phyloP scores from a whole-genome alignment of 2,888 invertebrate species.

The Synergus umbraculus region DNA sequence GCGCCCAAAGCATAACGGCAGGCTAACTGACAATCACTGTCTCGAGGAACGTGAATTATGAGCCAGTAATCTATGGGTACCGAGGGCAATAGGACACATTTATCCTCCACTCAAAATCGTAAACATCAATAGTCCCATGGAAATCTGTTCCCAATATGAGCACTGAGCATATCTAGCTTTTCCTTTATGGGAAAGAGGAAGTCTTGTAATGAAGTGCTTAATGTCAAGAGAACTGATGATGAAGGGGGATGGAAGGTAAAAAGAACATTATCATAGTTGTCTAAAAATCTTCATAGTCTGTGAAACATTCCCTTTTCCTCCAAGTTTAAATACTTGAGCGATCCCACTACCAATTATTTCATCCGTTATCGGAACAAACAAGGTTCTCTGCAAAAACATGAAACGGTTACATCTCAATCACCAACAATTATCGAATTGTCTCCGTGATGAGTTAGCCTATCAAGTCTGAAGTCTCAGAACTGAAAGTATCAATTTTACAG shows the following conservation, averaged over 20 bases:
- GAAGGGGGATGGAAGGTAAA: background rate
- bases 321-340: no score
- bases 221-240: background rate
- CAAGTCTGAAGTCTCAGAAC: background rate
- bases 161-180: conserved; percentile 17
- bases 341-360: no score
- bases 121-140: conserved; percentile 39
- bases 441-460: background rate
- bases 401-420: background rate
- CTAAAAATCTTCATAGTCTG: background rate
- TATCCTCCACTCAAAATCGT: conserved; percentile 48
- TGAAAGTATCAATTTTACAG: conserved; percentile 25
- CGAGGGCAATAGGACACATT: conserved; percentile 60
- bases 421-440: conserved; percentile 11
- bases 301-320: background rate
- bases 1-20: conserved; percentile 64
- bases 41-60: conserved; percentile 73
- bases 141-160: conserved; percentile 24
- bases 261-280: background rate
- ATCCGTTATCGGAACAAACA: background rate
- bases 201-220: background rate
- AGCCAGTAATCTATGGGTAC: conserved; percentile 72
- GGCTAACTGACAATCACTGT: conserved; percentile 76
- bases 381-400: background rate
- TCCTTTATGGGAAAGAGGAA: conserved; percentile 3